A percentile compares a stretch with the other conserved stretches of the same genome.
phyloP scores from a whole-genome alignment of 1,140 invertebrate species.

The Papilio xuthus region DNA sequence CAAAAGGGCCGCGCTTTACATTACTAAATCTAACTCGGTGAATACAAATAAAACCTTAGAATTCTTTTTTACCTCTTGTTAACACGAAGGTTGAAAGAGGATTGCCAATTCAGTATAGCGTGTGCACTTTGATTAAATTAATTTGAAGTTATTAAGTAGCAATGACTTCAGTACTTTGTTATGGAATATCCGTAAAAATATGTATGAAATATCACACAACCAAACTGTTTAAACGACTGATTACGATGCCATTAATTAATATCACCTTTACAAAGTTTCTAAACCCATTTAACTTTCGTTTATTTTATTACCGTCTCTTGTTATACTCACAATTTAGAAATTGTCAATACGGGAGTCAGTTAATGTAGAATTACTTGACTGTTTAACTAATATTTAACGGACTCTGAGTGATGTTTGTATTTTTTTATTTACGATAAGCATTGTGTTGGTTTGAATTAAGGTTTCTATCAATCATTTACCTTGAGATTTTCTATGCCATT shows the following conservation, averaged over 20 bases:
- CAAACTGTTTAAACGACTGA: too few species aligned
- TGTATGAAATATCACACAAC: too few species aligned
- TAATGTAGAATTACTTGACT: background rate
- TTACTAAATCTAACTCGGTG: background rate
- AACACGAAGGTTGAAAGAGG: background rate
- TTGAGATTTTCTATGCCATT: slow-evolving; percentile 35
- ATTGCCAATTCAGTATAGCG: background rate
- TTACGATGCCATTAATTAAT: too few species aligned
- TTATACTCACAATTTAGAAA: too few species aligned
- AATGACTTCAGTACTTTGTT: too few species aligned
- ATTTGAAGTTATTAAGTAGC: background rate
- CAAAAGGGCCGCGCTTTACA: background rate
- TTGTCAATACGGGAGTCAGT: background rate
- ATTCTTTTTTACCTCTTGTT: background rate
- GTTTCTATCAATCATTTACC: slow-evolving; percentile 27
- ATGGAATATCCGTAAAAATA: too few species aligned
- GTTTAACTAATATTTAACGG: background rate
- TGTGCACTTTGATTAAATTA: background rate
- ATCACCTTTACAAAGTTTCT: too few species aligned
- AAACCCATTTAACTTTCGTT: too few species aligned
- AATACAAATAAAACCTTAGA: background rate
- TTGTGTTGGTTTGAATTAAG: background rate
- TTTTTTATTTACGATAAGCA: background rate
- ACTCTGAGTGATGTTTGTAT: too few species aligned
- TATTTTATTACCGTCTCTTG: too few species aligned